These are phyloP conservation scores for Rhea pennata DNA, from an alignment of 2,113 vertebrate genomes.

Conservation along the genomic window DNA sequence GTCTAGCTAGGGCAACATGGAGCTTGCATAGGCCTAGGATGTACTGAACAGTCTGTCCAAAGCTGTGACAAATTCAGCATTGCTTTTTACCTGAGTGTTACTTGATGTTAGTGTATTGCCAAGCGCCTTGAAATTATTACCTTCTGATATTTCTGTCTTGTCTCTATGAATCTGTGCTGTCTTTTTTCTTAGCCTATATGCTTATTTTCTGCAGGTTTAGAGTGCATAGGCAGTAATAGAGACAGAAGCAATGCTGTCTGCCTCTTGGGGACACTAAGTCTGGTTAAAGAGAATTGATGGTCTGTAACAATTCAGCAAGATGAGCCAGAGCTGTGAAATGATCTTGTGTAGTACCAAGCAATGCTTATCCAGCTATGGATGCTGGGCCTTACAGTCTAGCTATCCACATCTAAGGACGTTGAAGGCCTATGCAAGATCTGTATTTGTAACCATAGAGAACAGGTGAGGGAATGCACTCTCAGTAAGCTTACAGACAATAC, in stretches of 20 bases:
- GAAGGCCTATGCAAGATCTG: background rate
- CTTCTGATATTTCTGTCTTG: background rate
- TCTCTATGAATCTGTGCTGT: background rate
- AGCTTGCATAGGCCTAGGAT: background rate
- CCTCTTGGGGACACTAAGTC: background rate
- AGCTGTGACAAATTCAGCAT: background rate
- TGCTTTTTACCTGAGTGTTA: background rate
- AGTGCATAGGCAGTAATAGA: background rate
- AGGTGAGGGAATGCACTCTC: too few relatives aligned
- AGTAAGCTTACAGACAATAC: too few relatives aligned
- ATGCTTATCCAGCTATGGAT: background rate
- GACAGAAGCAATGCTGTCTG: background rate
- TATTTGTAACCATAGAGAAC: background rate
- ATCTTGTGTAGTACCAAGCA: background rate
- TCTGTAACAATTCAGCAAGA: background rate
- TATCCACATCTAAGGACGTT: background rate
- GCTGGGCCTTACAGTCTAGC: fast-evolving
- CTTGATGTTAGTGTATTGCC: background rate
- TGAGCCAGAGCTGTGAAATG: background rate
- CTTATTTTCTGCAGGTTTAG: background rate
- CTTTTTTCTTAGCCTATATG: background rate
- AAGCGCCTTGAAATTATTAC: background rate
- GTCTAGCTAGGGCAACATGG: background rate
- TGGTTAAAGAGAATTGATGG: background rate
- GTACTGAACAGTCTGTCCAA: background rate